A percentile compares a stretch with the other conserved stretches of the same genome.
phyloP scores from a whole-genome alignment of 2,888 invertebrate genomes.

The Alloplasta piceator region DNA sequence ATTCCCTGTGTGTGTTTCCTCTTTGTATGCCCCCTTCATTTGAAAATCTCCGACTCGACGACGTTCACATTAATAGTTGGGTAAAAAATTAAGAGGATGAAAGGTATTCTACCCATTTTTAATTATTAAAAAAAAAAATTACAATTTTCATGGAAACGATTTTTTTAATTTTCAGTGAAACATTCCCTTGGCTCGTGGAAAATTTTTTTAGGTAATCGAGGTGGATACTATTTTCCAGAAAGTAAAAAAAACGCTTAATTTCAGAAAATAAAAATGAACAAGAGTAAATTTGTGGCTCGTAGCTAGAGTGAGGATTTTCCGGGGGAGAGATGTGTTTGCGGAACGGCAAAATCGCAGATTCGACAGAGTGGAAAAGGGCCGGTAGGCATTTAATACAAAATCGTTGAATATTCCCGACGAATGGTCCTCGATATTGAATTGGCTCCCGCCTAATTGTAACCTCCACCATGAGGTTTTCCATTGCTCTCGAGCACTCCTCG shows the following conservation, averaged over 20 bases:
- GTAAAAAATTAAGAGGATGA: constrained; percentile 28
- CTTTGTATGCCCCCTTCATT: constrained; percentile 9
- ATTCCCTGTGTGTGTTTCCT: constrained; percentile 64
- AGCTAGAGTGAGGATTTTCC: too few species aligned
- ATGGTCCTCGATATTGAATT: constrained; percentile 83
- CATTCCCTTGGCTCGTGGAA: too few species aligned
- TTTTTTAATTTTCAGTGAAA: background rate
- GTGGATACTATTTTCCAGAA: background rate
- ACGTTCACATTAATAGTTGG: constrained; percentile 15
- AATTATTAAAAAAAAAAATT: background rate
- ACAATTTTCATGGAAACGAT: background rate
- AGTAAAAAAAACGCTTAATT: background rate
- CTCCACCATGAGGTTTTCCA: constrained; percentile 70
- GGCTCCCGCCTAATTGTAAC: constrained; percentile 82
- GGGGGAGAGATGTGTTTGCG: background rate
- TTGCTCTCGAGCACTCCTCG: constrained; percentile 1
- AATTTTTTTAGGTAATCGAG: too few species aligned
- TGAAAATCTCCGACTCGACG: constrained; percentile 10
- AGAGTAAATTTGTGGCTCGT: too few species aligned
- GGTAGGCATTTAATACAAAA: constrained; percentile 80
- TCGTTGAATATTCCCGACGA: constrained; percentile 80
- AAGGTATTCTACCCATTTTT: background rate
- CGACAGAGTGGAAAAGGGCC: constrained; percentile 76
- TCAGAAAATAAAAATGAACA: constrained; percentile 1
- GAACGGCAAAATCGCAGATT: constrained; percentile 63